A percentile compares a stretch with the other conserved stretches of the same genome.
Evolutionary conservation across 2,113 vertebrate genomes (phyloP).

Genomic region (Zingel zingel): DNA sequence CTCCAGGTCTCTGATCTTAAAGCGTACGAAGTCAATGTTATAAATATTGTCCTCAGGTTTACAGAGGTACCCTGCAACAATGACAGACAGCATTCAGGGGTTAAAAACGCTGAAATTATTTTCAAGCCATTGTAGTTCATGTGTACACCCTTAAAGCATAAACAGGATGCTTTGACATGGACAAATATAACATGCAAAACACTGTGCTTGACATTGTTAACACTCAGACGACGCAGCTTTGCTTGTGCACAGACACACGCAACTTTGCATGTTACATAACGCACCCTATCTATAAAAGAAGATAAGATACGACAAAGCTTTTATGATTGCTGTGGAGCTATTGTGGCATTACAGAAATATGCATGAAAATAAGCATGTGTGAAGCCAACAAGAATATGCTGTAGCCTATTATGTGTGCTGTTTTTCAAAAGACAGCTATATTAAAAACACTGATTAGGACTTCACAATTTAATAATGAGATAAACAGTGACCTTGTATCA

Average conservation of each 20-base stretch:
- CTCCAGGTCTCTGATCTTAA: conserved; percentile 96
- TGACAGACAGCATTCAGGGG: not conserved
- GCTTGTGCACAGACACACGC: not conserved
- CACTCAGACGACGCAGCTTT: not conserved
- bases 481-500: not conserved
- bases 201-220: too few relatives aligned
- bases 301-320: not conserved
- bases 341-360: not conserved
- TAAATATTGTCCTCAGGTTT: conserved; percentile 94
- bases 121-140: not conserved
- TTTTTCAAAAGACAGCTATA: not conserved
- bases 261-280: not conserved
- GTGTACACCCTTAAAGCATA: not conserved
- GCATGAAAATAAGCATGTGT: not conserved
- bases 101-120: not conserved
- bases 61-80: conserved; percentile 90
- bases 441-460: conserved; percentile 4
- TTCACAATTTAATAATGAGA: conserved; percentile 1
- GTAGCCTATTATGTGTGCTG: not conserved
- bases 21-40: conserved; percentile 94
- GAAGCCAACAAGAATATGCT: not conserved
- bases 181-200: conserved; percentile 20
- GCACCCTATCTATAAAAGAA: not conserved
- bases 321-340: not conserved
- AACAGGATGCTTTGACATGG: not conserved